Percentiles rank a stretch among this genome's conserved stretches.
Conservation (phyloP, 1,140 invertebrate genomes). For the Drosophila carrolli region DNA sequence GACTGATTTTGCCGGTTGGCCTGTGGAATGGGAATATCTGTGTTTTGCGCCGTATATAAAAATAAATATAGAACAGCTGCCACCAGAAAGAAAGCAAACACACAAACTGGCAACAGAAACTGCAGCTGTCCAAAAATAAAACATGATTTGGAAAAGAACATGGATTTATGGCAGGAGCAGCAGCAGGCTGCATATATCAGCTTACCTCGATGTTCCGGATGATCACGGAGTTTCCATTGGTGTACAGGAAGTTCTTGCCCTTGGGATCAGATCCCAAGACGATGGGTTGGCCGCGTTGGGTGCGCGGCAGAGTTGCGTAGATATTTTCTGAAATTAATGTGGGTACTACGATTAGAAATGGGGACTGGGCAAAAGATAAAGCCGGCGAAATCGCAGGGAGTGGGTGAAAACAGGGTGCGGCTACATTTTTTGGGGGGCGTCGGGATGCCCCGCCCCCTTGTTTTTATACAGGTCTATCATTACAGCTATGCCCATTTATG, state of each 20-base stretch:
- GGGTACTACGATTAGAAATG: slow-evolving; percentile 52
- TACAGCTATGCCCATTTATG: slow-evolving; percentile 63
- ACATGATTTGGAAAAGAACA: slow-evolving; percentile 62
- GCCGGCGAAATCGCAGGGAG: slow-evolving; percentile 4
- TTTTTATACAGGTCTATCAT: slow-evolving; percentile 1
- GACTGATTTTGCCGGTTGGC: slow-evolving; percentile 51
- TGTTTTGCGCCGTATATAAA: slow-evolving; percentile 44
- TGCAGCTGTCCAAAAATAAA: slow-evolving; percentile 83
- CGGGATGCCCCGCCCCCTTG: background rate
- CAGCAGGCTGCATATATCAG: slow-evolving; percentile 39
- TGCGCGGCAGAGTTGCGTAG: slow-evolving; percentile 96
- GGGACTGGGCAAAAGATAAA: slow-evolving; percentile 27
- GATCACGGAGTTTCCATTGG: slow-evolving; percentile 98
- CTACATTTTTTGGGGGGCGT: background rate
- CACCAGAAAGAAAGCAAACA: slow-evolving; percentile 20
- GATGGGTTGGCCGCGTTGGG: slow-evolving; percentile 95
- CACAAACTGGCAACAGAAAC: slow-evolving; percentile 53
- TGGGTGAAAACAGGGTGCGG: slow-evolving; percentile 60
- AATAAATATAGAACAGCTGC: slow-evolving; percentile 77
- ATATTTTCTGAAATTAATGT: slow-evolving; percentile 89
- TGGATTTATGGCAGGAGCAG: slow-evolving; percentile 45
- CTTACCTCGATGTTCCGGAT: slow-evolving; percentile 97
- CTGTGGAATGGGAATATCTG: slow-evolving; percentile 32
- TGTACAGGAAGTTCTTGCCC: slow-evolving; percentile 98
- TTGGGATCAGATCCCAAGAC: slow-evolving; percentile 98